These are phyloP conservation scores for Synanthedon tipuliformis DNA, from an alignment of 2,888 invertebrate species.

Conservation along the genomic window DNA sequence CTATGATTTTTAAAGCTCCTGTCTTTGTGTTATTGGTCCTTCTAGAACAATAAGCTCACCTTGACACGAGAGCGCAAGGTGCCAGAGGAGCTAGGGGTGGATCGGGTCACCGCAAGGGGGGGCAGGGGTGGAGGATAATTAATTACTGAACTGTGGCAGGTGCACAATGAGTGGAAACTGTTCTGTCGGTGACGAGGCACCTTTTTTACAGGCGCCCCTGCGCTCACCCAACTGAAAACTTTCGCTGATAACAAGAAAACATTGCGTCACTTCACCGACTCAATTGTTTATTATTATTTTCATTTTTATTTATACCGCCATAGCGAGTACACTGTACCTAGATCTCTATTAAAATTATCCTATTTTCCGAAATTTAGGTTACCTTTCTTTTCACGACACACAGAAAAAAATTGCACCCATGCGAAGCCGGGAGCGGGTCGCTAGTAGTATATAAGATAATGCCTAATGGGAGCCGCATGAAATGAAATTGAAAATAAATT, in stretches of 20 bases:
- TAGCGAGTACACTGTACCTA: too few species aligned
- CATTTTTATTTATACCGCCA: too few species aligned
- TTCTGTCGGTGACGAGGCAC: slow-evolving; percentile 14
- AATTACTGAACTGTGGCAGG: slow-evolving; percentile 61
- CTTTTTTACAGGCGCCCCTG: slow-evolving; percentile 15
- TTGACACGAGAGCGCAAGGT: slow-evolving; percentile 18
- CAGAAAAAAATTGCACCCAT: too few species aligned
- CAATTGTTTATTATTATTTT: too few species aligned
- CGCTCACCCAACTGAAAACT: slow-evolving; percentile 38
- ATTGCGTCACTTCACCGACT: background rate
- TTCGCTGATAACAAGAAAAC: background rate
- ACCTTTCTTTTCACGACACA: too few species aligned
- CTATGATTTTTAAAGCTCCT: background rate
- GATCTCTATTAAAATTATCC: too few species aligned
- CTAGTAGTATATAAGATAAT: too few species aligned
- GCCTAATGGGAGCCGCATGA: too few species aligned
- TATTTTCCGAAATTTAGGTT: too few species aligned
- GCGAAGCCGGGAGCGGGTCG: too few species aligned
- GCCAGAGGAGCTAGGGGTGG: slow-evolving; percentile 12
- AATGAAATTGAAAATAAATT: too few species aligned
- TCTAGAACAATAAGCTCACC: slow-evolving; percentile 53
- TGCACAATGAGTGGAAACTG: slow-evolving; percentile 54
- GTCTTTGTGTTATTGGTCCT: slow-evolving; percentile 9
- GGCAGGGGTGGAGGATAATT: slow-evolving; percentile 33
- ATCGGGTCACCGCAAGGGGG: slow-evolving; percentile 14